Evolutionary conservation across 2,888 invertebrate species (phyloP).

Genomic region (Argyra leucocephala): DNA sequence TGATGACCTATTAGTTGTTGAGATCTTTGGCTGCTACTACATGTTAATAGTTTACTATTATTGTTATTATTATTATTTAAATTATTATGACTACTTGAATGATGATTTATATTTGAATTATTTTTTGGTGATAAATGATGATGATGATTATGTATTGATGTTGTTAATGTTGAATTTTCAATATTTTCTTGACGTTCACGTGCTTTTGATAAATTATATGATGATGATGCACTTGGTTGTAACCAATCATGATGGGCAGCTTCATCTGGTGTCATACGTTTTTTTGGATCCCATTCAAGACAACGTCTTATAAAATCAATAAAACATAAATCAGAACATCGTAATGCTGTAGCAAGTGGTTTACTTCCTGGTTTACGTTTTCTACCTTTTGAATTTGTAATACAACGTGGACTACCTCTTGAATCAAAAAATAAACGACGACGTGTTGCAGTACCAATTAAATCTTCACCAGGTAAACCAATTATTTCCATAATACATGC

Average conservation of each 20-base stretch:
- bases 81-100: slow-evolving; percentile 36
- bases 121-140: slow-evolving; percentile 34
- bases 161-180: slow-evolving; percentile 12
- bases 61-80: slow-evolving; percentile 17
- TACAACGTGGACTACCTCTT: slow-evolving; percentile 79
- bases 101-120: slow-evolving; percentile 37
- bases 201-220: slow-evolving; percentile 31
- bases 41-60: slow-evolving; percentile 28
- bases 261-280: slow-evolving; percentile 83
- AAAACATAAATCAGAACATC: slow-evolving; percentile 79
- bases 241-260: slow-evolving; percentile 84
- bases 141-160: slow-evolving; percentile 33
- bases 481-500: slow-evolving; percentile 95
- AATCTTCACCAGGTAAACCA: slow-evolving; percentile 78
- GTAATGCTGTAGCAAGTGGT: slow-evolving; percentile 67
- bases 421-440: slow-evolving; percentile 79
- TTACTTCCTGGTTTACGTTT: slow-evolving; percentile 81
- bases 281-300: slow-evolving; percentile 88
- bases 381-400: slow-evolving; percentile 88
- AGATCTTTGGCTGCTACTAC: slow-evolving; percentile 17
- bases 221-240: slow-evolving; percentile 48
- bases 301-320: slow-evolving; percentile 84
- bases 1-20: slow-evolving; percentile 24
- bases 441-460: slow-evolving; percentile 75
- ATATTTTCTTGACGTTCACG: slow-evolving; percentile 25